Evolutionary conservation across 2,113 vertebrate genomes (phyloP), one percentile per base, ranked within the genome.

Genomic region (Dunckerocampus dactyliophorus): DNA sequence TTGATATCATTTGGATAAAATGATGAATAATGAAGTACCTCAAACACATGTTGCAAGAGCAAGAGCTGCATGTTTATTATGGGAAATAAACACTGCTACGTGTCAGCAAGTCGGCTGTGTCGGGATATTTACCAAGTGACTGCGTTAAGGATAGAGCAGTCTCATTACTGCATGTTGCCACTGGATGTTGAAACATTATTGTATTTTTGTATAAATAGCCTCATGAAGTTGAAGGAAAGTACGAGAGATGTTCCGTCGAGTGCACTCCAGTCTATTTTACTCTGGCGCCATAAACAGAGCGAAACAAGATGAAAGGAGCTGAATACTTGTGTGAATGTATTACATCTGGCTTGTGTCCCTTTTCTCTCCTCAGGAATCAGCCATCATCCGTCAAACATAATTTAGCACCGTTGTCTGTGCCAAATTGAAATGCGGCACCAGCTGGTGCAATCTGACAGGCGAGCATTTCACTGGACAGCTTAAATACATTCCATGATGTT

Each of bases 341-440:
- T 77, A 77, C 82, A 79, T 82, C 74, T 75, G 84, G 65, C 74
- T 62, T 28, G 10, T 62, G 63, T 67, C 72, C 74, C 75, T 72
- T 31, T 47, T 46, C 58, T 62, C 49, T 57, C 34, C 47, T 62
- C 59, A 59, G 68, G 62, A 81, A 63, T 79, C 64, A 79, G 73
- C 55, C 79, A 68, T 76, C 71, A 82, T 59, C 80, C n/a, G 59
- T 79, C 68, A 43, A 61, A 74, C 67, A 68, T 77, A 63, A 81
- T 79, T 70, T 64, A 61, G 77, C 59, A 62, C 51, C 24, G 47
- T 45, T 5, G 68, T 65, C 47, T 21, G 42, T 58, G 80, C 80
- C 80, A 86, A 81, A 86, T 84, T 80, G 75, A 81, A 79, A 78
- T 45, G 77, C 56, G 62, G 20, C 24, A 13, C 68, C 75, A 72